Conservation (phyloP, 2,797 vertebrate genomes). For the Acipenser ruthenus region DNA sequence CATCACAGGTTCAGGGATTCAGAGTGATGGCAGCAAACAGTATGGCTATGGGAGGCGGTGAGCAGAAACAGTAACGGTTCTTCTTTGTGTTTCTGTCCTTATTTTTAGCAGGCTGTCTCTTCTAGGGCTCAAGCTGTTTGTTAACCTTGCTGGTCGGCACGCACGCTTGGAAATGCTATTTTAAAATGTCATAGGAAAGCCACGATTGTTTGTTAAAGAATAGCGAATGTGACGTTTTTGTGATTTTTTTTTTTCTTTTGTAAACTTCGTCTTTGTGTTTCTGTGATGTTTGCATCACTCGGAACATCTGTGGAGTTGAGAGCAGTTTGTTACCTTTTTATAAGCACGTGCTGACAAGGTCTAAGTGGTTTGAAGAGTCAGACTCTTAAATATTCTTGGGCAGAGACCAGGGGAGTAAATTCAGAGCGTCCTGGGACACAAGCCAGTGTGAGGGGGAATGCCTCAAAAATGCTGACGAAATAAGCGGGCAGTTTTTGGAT, state of each 20-base stretch:
- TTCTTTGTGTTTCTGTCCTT: background rate
- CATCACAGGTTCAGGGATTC: background rate
- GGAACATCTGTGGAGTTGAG: background rate
- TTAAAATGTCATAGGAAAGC: slow-evolving; percentile 7
- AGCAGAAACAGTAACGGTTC: background rate
- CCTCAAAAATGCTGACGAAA: background rate
- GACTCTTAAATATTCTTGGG: slow-evolving; percentile 1
- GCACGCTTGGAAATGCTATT: slow-evolving; percentile 3
- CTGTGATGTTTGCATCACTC: background rate
- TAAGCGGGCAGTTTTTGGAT: slow-evolving; percentile 2
- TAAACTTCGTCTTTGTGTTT: background rate
- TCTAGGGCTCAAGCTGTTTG: background rate
- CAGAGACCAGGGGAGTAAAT: background rate
- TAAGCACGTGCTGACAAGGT: background rate
- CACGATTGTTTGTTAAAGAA: background rate
- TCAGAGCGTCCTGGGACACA: background rate
- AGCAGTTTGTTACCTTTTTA: background rate
- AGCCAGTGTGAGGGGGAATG: background rate
- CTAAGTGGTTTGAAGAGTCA: background rate
- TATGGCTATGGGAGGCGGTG: background rate
- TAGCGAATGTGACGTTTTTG: slow-evolving; percentile 1
- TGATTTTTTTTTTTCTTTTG: background rate
- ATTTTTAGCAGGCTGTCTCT: background rate
- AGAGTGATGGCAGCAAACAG: background rate
- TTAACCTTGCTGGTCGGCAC: background rate